These are phyloP conservation scores for Dinocampus coccinellae DNA, from an alignment of 2,888 invertebrate genomes.

Conservation along the genomic window DNA sequence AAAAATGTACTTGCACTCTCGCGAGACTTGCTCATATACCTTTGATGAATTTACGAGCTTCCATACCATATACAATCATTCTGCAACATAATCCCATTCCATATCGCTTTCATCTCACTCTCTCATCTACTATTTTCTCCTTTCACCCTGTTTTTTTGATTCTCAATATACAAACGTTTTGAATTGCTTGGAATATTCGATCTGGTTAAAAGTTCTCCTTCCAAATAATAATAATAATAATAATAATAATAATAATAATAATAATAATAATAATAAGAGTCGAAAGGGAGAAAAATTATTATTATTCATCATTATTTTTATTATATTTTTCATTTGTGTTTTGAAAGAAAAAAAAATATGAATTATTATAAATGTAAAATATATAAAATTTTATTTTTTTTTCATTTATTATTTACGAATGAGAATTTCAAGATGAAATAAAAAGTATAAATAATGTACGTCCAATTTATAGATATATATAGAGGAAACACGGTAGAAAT, in stretches of 20 bases:
- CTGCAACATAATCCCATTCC: neutral
- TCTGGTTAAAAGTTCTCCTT: neutral
- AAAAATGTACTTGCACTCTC: constrained; percentile 31
- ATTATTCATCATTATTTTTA: too few species aligned
- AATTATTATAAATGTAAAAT: too few species aligned
- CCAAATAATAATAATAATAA: neutral
- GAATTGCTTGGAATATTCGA: neutral
- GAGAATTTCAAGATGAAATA: too few species aligned
- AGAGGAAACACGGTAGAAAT: constrained; percentile 29
- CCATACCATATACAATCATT: neutral
- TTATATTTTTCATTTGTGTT: too few species aligned
- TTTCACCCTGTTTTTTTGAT: neutral
- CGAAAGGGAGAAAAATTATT: too few species aligned
- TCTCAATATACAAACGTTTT: constrained; percentile 7
- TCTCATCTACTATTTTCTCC: neutral
- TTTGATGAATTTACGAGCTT: neutral
- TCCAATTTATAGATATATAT: neutral
- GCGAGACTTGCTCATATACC: neutral
- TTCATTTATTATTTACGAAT: too few species aligned
- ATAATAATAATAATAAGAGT: too few species aligned
- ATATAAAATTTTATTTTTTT: too few species aligned
- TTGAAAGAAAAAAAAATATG: too few species aligned
- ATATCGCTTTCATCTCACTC: constrained; percentile 30
- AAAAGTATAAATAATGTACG: neutral
- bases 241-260: neutral